Evolutionary conservation across 2,888 invertebrate species (phyloP), one percentile per base, ranked within the genome.

Genomic region (Nomada lathburiana): DNA sequence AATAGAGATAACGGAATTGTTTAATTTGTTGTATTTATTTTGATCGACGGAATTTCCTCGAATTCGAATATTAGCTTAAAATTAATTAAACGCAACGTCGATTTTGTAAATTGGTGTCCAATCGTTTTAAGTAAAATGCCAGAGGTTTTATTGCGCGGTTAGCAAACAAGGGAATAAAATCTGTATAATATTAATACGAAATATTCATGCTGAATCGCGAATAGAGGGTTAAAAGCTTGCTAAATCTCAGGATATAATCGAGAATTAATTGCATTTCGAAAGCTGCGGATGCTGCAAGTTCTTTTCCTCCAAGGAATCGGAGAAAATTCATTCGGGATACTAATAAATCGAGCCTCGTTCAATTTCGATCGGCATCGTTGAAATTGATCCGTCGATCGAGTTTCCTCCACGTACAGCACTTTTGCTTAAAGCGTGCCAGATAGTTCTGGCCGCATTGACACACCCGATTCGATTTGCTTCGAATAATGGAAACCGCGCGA

Each of bases 301-400:
- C 42, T 18, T 76, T 76, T 42, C 36, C 42, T 47, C n/a, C n/a
- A 62, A 55, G 47, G 23, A 47, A 63, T 72, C 60, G 47, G 10
- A 4, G 13, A 29, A 23, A 72, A 47, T 18, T 29, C 16, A 29
- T 57, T 29, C 55, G 47, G 7, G 44, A 18, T 50, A 57, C 36
- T 65, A 65, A 64, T 73, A 73, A 73, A 73, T 36, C 65, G 55
- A n/a, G 44, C 47, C 63, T 53, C 47, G 16, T 63, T 76, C 74
- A 44, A 73, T 71, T 72, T 13, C 42, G 53, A 71, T 63, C 53
- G 29, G 47, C 73, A 44, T 62, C 47, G 23, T n/a, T 63, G 76
- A 76, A 76, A 76, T 47, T 36, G 74, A 73, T 55, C 36, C 63
- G 36, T 23, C 26, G 63, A 76, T 76, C 62, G 63, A 55, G 29